phyloP scores from a whole-genome alignment of 2,888 invertebrate species.

The Deroplatys truncata region DNA sequence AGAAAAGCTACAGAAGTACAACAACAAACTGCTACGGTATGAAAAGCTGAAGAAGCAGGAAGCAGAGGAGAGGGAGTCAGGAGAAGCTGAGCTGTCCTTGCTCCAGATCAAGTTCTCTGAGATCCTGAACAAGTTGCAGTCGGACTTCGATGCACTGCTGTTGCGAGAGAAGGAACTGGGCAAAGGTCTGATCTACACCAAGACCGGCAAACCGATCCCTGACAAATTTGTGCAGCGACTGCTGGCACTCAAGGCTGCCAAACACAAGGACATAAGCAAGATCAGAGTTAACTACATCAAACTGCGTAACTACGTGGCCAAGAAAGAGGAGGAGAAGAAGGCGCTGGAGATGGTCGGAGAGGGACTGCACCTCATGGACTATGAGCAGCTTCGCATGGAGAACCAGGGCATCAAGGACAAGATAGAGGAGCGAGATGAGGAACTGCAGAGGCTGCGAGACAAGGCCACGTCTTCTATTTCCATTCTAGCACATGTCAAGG shows the following conservation, averaged over 20 bases:
- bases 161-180: slow-evolving; percentile 40
- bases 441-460: slow-evolving; percentile 46
- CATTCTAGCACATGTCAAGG: slow-evolving; percentile 50
- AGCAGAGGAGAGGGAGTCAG: slow-evolving; percentile 30
- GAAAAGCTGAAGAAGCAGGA: slow-evolving; percentile 33
- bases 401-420: slow-evolving; percentile 53
- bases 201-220: slow-evolving; percentile 41
- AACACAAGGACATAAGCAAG: slow-evolving; percentile 37
- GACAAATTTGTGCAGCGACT: slow-evolving; percentile 37
- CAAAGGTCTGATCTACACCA: slow-evolving; percentile 40
- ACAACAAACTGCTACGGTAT: slow-evolving; percentile 37
- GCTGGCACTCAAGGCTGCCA: slow-evolving; percentile 37
- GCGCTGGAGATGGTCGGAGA: slow-evolving; percentile 35
- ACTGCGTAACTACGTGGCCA: slow-evolving; percentile 38
- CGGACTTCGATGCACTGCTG: slow-evolving; percentile 35
- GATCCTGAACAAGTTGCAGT: slow-evolving; percentile 28
- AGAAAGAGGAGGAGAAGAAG: slow-evolving; percentile 35
- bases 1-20: slow-evolving; percentile 32
- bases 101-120: not conserved
- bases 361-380: slow-evolving; percentile 51
- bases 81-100: not conserved
- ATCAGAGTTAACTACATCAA: slow-evolving; percentile 40
- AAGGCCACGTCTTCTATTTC: slow-evolving; percentile 50
- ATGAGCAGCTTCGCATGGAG: slow-evolving; percentile 54
- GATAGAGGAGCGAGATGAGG: slow-evolving; percentile 54